Evolutionary conservation across 2,888 invertebrate genomes (phyloP).

Genomic region (Cantharis rufa): DNA sequence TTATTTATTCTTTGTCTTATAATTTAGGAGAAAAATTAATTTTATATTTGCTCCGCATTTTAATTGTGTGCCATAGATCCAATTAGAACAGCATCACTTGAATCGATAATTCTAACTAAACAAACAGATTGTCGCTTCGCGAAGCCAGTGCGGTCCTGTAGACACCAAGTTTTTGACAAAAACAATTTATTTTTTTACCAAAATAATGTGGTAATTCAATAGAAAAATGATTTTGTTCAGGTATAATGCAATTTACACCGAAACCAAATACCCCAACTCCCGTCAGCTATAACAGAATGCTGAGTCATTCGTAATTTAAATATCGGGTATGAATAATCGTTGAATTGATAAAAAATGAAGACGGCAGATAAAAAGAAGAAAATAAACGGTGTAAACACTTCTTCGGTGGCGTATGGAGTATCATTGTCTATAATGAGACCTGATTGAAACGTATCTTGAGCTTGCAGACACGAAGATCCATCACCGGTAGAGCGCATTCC

Average conservation of each 20-base stretch:
- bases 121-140: too few relatives aligned
- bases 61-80: too few relatives aligned
- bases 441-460: slow-evolving; percentile 32
- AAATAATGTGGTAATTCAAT: neutral
- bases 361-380: neutral
- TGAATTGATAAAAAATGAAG: neutral
- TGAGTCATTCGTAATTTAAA: neutral
- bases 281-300: neutral
- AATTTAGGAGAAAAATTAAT: too few relatives aligned
- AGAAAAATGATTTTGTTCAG: neutral
- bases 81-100: too few relatives aligned
- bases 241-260: neutral
- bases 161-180: neutral
- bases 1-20: too few relatives aligned
- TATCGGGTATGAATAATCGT: neutral
- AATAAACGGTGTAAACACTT: neutral
- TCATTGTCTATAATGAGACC: slow-evolving; percentile 35
- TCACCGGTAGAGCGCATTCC: slow-evolving; percentile 31
- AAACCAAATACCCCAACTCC: neutral
- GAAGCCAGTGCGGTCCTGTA: neutral
- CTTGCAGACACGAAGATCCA: slow-evolving; percentile 22
- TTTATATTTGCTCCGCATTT: too few relatives aligned
- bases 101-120: too few relatives aligned
- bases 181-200: neutral
- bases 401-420: slow-evolving; percentile 33